A percentile compares a stretch with the other conserved stretches of the same genome.
These are phyloP conservation scores for Anguilla obscura DNA, from an alignment of 2,797 vertebrate species.

Conservation along the genomic window DNA sequence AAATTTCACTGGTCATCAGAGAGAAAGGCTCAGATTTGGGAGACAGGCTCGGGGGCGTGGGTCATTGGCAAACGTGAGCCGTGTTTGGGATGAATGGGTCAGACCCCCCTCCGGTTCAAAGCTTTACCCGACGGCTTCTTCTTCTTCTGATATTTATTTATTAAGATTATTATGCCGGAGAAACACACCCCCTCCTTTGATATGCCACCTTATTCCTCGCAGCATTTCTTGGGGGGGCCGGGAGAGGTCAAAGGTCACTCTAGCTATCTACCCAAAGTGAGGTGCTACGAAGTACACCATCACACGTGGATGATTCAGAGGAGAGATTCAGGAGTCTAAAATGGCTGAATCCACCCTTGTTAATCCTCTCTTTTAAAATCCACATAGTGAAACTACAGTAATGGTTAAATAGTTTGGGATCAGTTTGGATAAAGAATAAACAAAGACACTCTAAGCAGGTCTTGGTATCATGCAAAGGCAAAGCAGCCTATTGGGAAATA, in stretches of 20 bases:
- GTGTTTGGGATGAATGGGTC: slow-evolving; percentile 44
- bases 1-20: slow-evolving; percentile 45
- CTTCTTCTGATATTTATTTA: slow-evolving; percentile 77
- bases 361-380: neutral
- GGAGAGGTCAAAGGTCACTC: slow-evolving; percentile 63
- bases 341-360: neutral
- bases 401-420: neutral
- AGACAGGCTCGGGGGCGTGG: slow-evolving; percentile 45
- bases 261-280: slow-evolving; percentile 65
- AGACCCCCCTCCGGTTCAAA: slow-evolving; percentile 69
- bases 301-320: slow-evolving; percentile 48
- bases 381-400: neutral
- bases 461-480: neutral
- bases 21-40: slow-evolving; percentile 63
- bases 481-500: neutral
- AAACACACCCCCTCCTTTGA: slow-evolving; percentile 74
- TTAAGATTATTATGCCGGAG: slow-evolving; percentile 78
- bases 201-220: slow-evolving; percentile 73
- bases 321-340: neutral
- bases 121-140: slow-evolving; percentile 68
- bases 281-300: slow-evolving; percentile 55
- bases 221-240: slow-evolving; percentile 65
- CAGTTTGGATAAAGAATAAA: neutral
- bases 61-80: slow-evolving; percentile 63
- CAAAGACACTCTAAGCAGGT: neutral